These are phyloP conservation scores for Ciconia boyciana DNA, from an alignment of 2,113 vertebrate species.

Conservation along the genomic window DNA sequence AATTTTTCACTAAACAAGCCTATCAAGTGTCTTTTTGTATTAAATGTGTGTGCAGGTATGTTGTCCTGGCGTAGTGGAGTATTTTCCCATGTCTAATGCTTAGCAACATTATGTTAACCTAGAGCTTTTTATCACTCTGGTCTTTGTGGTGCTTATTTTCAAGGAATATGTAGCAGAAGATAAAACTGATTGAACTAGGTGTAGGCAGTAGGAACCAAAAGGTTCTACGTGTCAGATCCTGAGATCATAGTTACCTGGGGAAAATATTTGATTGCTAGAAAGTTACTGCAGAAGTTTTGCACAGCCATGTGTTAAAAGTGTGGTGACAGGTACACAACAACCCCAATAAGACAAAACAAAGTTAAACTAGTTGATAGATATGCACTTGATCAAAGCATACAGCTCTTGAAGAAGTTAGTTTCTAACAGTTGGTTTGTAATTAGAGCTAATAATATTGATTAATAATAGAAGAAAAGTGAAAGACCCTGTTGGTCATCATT, in stretches of 20 bases:
- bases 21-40: neutral
- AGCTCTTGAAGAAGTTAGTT: neutral
- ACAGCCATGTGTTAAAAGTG: neutral
- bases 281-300: neutral
- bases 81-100: neutral
- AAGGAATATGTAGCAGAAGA: neutral
- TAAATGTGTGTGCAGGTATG: neutral
- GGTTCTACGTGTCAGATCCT: neutral
- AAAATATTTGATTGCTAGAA: constrained; percentile 10
- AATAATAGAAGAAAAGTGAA: neutral
- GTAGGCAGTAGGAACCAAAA: neutral
- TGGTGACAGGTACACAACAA: neutral
- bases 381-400: neutral
- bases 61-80: neutral
- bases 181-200: constrained; percentile 1
- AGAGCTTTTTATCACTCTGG: neutral
- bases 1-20: neutral
- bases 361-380: neutral
- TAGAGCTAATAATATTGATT: neutral
- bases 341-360: neutral
- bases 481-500: neutral
- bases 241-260: neutral
- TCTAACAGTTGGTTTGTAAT: neutral
- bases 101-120: neutral
- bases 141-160: neutral